Evolutionary conservation across 2,888 invertebrate species (phyloP), one percentile per base, ranked within the genome.

Genomic region (Heliconius ethilla): DNA sequence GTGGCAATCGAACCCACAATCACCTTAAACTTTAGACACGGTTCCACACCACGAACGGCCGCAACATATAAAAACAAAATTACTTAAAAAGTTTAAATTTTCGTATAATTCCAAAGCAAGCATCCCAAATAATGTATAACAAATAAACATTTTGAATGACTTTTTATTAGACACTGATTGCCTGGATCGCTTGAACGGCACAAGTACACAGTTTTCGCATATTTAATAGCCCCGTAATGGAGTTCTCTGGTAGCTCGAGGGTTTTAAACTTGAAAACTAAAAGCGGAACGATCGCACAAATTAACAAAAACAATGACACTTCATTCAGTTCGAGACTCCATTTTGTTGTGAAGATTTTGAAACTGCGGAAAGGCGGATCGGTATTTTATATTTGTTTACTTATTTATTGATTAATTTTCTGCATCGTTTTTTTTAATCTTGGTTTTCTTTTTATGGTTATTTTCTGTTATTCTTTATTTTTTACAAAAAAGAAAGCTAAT

Each of bases 211-310:
- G 75, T 78, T 81, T 78, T 79, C 79, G 80, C 81, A 83, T 82
- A 82, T 83, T 82, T 81, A 81, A 82, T 82, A 78, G 77, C 75
- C 29, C 63, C 75, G 76, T 82, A 83, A 81, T 82, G 81, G 82
- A 83, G 78, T 83, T 83, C 78, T 67, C 82, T 81, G 80, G 80
- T 81, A 81, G 78, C 80, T 75, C 75, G 66, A 66, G 72, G 70
- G 79, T 78, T 82, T 82, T 79, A 81, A 77, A 78, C 72, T 79
- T 81, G 77, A 75, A 79, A 76, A 78, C 79, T 81, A 78, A 74
- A 81, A 77, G 79, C 77, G 76, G 76, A 77, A 77, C 78, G 77
- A 77, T 78, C 73, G 74, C 75, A 45, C 65, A 75, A 81, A 82
- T 82, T 77, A 82, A 82, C 79, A 82, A 78, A 79, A 81, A 79